Evolutionary conservation across 2,113 vertebrate genomes (phyloP).

Genomic region (Macrotus californicus): DNA sequence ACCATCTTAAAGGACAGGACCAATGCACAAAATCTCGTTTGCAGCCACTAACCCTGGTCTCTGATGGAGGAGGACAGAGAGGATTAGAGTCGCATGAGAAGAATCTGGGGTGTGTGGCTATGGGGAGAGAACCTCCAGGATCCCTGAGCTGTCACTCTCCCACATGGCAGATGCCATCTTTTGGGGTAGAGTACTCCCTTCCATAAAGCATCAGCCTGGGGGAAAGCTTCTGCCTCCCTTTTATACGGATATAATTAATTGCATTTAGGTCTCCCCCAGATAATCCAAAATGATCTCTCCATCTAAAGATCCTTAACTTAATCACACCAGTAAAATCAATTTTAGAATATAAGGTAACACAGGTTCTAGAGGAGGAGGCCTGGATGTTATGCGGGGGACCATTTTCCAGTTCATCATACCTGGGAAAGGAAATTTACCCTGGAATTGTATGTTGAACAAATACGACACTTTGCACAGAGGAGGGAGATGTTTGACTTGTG

Average conservation of each 20-base stretch:
- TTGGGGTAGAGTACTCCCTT: too few relatives aligned
- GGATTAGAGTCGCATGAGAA: too few relatives aligned
- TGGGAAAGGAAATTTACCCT: neutral
- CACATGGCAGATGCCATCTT: too few relatives aligned
- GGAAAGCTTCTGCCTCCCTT: neutral
- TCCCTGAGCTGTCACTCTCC: too few relatives aligned
- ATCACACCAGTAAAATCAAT: neutral
- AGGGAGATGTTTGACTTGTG: neutral
- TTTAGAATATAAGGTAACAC: neutral
- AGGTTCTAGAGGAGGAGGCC: neutral
- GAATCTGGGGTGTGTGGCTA: too few relatives aligned
- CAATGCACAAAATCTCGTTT: neutral
- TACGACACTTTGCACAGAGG: neutral
- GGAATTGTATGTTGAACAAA: neutral
- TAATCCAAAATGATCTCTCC: neutral
- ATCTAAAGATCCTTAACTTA: neutral
- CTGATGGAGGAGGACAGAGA: too few relatives aligned
- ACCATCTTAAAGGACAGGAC: neutral
- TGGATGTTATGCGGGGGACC: neutral
- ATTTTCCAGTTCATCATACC: neutral
- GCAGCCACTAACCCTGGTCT: neutral
- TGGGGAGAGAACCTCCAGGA: too few relatives aligned
- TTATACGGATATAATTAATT: neutral
- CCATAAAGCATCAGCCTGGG: too few relatives aligned
- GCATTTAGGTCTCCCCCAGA: neutral